Conservation (phyloP, 2,797 vertebrate species). For the Triplophysa yarkandensis region DNA sequence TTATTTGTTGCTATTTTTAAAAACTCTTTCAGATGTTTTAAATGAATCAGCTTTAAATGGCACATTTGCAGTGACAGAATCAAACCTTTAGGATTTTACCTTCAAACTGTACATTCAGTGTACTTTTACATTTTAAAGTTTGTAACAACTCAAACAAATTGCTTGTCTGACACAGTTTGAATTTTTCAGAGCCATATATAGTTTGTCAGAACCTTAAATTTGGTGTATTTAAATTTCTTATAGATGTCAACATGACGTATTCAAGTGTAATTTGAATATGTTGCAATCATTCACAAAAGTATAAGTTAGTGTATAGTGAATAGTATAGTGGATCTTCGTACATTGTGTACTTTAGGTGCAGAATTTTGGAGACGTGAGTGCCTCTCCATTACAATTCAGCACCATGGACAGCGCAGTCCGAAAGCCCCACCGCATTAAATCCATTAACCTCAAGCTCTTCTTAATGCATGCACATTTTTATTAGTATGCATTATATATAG, state of each 20-base stretch:
- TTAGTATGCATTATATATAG: neutral
- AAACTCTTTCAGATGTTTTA: neutral
- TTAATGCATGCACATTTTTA: neutral
- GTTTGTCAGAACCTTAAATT: neutral
- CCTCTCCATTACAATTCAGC: conserved; percentile 16
- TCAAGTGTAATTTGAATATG: neutral
- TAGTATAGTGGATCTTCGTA: neutral
- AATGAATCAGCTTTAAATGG: neutral
- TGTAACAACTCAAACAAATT: conserved; percentile 13
- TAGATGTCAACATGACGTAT: neutral
- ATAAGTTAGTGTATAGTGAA: too few species aligned
- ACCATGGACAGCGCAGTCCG: conserved; percentile 41
- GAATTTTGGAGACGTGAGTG: neutral
- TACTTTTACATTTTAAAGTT: conserved; percentile 6
- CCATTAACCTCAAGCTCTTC: neutral
- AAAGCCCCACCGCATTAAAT: neutral
- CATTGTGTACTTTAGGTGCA: neutral
- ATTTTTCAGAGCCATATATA: neutral
- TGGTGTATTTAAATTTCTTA: neutral
- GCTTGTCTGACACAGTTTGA: neutral
- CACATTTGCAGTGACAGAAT: neutral
- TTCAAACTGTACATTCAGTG: neutral
- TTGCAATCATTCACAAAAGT: neutral
- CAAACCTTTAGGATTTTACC: neutral
- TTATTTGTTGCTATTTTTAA: neutral